A percentile compares a stretch with the other conserved stretches of the same genome.
These are phyloP conservation scores for Periplaneta americana DNA, from an alignment of 1,140 invertebrate genomes.

Conservation along the genomic window DNA sequence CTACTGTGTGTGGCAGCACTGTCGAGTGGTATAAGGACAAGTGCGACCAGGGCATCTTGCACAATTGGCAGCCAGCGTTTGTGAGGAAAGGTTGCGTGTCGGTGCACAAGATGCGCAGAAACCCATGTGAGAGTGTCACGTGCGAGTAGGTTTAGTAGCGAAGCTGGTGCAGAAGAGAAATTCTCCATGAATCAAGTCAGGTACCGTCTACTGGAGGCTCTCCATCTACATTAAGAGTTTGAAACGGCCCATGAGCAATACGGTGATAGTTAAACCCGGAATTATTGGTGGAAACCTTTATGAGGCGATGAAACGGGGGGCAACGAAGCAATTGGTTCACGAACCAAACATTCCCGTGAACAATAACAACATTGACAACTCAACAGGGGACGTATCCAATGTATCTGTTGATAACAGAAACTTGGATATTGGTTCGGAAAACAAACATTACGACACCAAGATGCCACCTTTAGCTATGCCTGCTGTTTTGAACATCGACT, in stretches of 20 bases:
- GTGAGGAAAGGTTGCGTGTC: neutral
- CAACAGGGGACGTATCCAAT: conserved; percentile 15
- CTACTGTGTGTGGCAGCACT: too few species aligned
- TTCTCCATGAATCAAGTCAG: conserved; percentile 9
- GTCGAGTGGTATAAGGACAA: too few species aligned
- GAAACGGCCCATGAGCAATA: conserved; percentile 1
- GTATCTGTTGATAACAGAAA: conserved; percentile 17
- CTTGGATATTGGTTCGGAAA: conserved; percentile 13
- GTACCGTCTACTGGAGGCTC: neutral
- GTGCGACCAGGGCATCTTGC: too few species aligned
- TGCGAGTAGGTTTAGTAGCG: conserved; percentile 1
- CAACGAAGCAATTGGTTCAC: conserved; percentile 24
- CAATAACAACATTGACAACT: neutral
- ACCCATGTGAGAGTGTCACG: neutral
- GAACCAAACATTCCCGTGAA: conserved; percentile 23
- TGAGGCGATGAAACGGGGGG: conserved; percentile 26
- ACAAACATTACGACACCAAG: conserved; percentile 26
- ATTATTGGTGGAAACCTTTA: conserved; percentile 7
- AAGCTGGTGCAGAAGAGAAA: conserved; percentile 27
- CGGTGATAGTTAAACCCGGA: neutral
- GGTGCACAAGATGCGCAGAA: neutral
- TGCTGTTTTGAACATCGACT: conserved; percentile 44
- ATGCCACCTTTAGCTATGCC: conserved; percentile 33
- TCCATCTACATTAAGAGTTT: neutral
- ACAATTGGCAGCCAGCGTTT: too few species aligned